Percentiles rank a stretch among this genome's conserved stretches.
These are phyloP conservation scores for Hydrolagus affinis DNA, from an alignment of 2,113 vertebrate species.

Conservation along the genomic window DNA sequence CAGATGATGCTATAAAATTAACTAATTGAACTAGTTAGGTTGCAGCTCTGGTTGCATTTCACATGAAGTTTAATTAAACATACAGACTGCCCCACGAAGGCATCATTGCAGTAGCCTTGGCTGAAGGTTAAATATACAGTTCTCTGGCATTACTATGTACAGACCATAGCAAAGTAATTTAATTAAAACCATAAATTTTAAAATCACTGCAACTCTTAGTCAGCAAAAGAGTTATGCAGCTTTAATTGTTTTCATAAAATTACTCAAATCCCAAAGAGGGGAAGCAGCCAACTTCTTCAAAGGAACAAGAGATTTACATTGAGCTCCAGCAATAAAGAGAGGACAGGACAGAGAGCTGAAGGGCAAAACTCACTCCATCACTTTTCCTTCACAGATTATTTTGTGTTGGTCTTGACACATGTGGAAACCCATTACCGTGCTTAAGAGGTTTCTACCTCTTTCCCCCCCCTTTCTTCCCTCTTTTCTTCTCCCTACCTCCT, in stretches of 20 bases:
- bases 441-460: no score
- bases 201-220: background rate
- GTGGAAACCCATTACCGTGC: no score
- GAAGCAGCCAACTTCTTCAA: background rate
- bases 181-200: constrained; percentile 25
- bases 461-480: no score
- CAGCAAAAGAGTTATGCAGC: background rate
- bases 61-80: background rate
- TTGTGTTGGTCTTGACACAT: no score
- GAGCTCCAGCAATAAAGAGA: no score
- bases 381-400: no score
- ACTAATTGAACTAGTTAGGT: background rate
- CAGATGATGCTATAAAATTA: background rate
- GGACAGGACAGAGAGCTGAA: no score
- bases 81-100: no score
- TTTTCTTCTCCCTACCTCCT: no score
- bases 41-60: background rate
- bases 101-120: background rate
- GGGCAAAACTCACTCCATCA: no score
- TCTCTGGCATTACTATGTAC: background rate
- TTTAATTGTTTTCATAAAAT: background rate
- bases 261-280: background rate
- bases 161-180: background rate
- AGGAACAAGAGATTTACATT: no score
- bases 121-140: background rate